Base-by-base conservation (phyloP, 1,140 invertebrate species). In the Pectinophora gossypiella region DNA sequence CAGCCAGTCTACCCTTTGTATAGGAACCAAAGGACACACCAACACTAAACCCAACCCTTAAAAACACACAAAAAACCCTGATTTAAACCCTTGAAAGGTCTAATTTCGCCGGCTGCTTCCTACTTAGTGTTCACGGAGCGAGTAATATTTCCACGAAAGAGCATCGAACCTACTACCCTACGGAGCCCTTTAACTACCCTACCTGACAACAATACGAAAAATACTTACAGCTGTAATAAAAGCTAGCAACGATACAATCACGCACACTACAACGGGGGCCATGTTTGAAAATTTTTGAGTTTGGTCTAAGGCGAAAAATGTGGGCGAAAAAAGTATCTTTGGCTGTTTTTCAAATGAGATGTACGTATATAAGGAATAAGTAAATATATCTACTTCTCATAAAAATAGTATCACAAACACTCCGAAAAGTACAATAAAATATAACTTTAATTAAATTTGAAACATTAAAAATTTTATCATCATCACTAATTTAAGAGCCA, bases 181-280 rank as follows among this genome's bases (percentile, higher is more conserved):
- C n/a, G n/a, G n/a, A n/a, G n/a, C n/a, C n/a, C n/a, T 32, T 32
- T 12, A 1, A 32, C 27, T 6, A 6, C 36, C 10, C 3, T 40
- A 40, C 36, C 36, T 40, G 36, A 18, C 16, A 46, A 52, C 59
- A 53, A 61, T 53, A 48, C 42, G 54, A 55, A 47, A 64, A 63
- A 53, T 54, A 44, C 58, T 54, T 43, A 46, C 53, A 56, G 56
- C 60, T 54, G 61, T 64, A 67, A 64, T 67, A 68, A 61, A 68
- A 55, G 53, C 56, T 61, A 58, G 55, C 53, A 59, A 52, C 55
- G 22, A 51, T 51, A 61, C 62, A 56, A 58, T 52, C 59, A 59
- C 59, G 40, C 64, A 63, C 59, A 61, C 61, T 60, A 27, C 22
- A 19, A 10, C 48, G 32, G 16, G 15, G 36, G 49, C 45, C 36